Base-by-base conservation (phyloP, 2,888 invertebrate genomes). In the Oscheius sp. region DNA sequence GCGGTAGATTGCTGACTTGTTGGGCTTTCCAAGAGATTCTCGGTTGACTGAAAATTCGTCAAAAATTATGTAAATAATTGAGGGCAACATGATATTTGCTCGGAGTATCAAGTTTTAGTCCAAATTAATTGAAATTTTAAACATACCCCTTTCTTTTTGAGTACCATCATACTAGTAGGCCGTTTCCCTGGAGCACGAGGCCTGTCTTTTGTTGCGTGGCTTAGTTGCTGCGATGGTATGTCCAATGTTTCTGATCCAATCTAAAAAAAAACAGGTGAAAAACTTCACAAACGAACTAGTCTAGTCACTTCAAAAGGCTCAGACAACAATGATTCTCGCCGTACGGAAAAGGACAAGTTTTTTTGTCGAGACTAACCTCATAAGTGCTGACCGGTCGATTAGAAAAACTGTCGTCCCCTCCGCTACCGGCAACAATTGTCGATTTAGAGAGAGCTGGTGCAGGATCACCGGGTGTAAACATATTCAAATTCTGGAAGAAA, bases 151-250 rank as follows among this genome's bases (percentile, higher is more conserved):
- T 66, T 72, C 45, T 73, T 73, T 68, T 73, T 55, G 18, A 49
- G 23, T 70, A 78, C 73, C n/a, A 78, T 74, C 78, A 80, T 78
- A 52, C 80, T 80, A 76, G 75, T 74, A n/a, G 80, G 80, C 1
- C 80, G 75, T 46, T 69, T 80, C 13, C 74, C 75, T 25, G 78
- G 80, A 5, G 76, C 76, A 9, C 80, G 72, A n/a, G 78, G 76
- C 9, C 80, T 66, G 29, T 66, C 74, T 45, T 80, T 80, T 1
- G 80, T 80, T 29, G 78, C 72, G 58, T 80, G 80, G 27, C 25
- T 56, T 13, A 73, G 41, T 35, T 35, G 35, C 18, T 73, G 68
- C 6, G 59, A 25, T 5, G 49, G 27, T 41, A 69, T 49, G 35
- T 71, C 71, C 18, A 18, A 13, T 12, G 29, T 25, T 46, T 45